Percentiles rank a stretch among this genome's conserved stretches.
These are phyloP conservation scores for Leptatherina wallacei DNA, from an alignment of 2,797 vertebrate genomes.

Conservation along the genomic window DNA sequence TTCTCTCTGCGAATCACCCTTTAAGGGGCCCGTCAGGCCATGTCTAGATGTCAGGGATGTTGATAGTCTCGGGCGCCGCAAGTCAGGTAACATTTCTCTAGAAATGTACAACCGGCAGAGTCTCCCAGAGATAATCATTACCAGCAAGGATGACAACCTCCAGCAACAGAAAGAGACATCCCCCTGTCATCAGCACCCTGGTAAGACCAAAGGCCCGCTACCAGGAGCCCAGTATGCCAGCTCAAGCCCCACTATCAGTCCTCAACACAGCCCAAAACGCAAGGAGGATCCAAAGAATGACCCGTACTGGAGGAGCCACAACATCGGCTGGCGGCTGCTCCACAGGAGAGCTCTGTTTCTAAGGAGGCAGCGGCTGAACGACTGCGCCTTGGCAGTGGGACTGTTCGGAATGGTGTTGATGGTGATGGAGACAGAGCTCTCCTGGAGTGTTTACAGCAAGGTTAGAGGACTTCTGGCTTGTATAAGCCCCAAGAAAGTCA, in stretches of 20 bases:
- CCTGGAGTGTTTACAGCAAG: slow-evolving; percentile 95
- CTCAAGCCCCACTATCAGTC: slow-evolving; percentile 4
- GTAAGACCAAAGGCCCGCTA: slow-evolving; percentile 46
- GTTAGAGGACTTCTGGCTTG: slow-evolving; percentile 73
- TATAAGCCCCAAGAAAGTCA: not conserved
- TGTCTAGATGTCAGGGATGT: slow-evolving; percentile 80
- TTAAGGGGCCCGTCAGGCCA: slow-evolving; percentile 83
- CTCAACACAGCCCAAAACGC: slow-evolving; percentile 43
- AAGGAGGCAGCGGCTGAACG: slow-evolving; percentile 90
- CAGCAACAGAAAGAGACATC: slow-evolving; percentile 7
- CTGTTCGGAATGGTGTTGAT: slow-evolving; percentile 92
- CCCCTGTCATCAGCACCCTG: slow-evolving; percentile 13
- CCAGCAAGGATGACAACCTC: slow-evolving; percentile 68
- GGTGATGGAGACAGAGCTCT: slow-evolving; percentile 96
- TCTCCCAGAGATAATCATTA: slow-evolving; percentile 79
- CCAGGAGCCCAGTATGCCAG: slow-evolving; percentile 50
- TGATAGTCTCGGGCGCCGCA: slow-evolving; percentile 66
- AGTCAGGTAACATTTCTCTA: slow-evolving; percentile 47
- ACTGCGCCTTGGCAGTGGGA: slow-evolving; percentile 91
- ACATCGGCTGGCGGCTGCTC: slow-evolving; percentile 89
- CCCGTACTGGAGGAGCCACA: slow-evolving; percentile 85
- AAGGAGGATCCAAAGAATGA: slow-evolving; percentile 54
- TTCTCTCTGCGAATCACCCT: slow-evolving; percentile 87
- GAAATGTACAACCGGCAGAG: slow-evolving; percentile 67
- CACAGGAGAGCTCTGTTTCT: slow-evolving; percentile 89